Evolutionary conservation across 2,113 vertebrate genomes (phyloP), one percentile per base, ranked within the genome.

Genomic region (Dolichotis patagonum): DNA sequence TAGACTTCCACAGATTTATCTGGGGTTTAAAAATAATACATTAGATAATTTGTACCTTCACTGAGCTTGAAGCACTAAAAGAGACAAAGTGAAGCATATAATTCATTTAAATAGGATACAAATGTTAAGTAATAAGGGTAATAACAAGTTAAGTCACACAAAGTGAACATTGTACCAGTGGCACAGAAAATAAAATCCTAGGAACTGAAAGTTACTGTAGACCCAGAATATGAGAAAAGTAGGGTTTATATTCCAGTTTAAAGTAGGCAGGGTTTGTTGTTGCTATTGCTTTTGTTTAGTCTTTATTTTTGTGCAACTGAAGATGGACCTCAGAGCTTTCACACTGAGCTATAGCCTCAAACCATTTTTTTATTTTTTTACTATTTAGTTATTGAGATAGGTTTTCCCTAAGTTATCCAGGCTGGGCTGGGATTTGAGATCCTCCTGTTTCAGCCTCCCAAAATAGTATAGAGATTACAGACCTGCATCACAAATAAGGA

Each of bases 11-110:
- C 56, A 81, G 41, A 38, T 67, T 92, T 87, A 22, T 78, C 1
- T 73, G 20, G 83, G 9, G 3, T 32, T 87, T 28, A 52, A 71
- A 78, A 49, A 0, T 8, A 35, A 71, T 83, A 28, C 92, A 46
- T 81, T 73, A 35, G 11, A 46, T 91, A 65, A n/a, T 7, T 71
- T 88, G 28, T n/a, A 78, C 0, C 7, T 89, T 85, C 10, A 43
- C 9, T 91, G 65, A 91, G 22, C 82, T 93, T 94, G 26, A 96
- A 26, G 6, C 71, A 22, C 43, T 90, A 82, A 86, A 71, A 35
- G 13, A 82, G 28, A 94, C 11, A 96, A 69, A 56, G 28, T 46
- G 12, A 85, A 62, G 26, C 54, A 52, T 22, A 17, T 32, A 87
- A 83, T 87, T 96, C n/a, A 78, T 84, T 56, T 89, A 84, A 62